Percentiles rank a stretch among this genome's conserved stretches.
phyloP scores from a whole-genome alignment of 2,888 invertebrate genomes.

The Onchidella celtica region DNA sequence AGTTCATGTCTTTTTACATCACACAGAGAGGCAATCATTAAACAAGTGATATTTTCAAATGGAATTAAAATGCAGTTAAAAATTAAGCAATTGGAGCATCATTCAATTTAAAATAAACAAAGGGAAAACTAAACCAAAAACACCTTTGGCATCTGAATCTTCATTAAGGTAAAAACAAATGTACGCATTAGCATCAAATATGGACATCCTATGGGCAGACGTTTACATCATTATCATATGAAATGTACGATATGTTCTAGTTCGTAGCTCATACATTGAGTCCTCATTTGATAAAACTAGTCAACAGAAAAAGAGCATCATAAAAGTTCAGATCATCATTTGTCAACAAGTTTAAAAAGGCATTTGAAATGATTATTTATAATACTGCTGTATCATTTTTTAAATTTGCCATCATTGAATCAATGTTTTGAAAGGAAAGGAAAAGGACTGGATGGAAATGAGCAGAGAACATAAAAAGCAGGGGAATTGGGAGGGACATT shows the following conservation, averaged over 20 bases:
- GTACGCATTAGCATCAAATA: slow-evolving; percentile 12
- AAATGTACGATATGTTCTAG: slow-evolving; percentile 36
- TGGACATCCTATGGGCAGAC: slow-evolving; percentile 24
- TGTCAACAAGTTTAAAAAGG: slow-evolving; percentile 27
- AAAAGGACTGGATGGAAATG: slow-evolving; percentile 3
- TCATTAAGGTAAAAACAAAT: not conserved
- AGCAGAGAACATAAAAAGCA: not conserved
- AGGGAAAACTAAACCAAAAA: not conserved
- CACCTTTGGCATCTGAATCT: slow-evolving; percentile 34
- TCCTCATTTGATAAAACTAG: not conserved
- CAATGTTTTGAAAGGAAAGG: not conserved
- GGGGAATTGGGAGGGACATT: not conserved
- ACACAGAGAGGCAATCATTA: not conserved
- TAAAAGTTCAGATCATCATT: slow-evolving; percentile 46
- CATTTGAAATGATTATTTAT: slow-evolving; percentile 31
- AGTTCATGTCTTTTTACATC: not conserved
- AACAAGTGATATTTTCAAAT: not conserved
- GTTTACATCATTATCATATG: not conserved
- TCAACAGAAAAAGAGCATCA: slow-evolving; percentile 25
- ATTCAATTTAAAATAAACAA: slow-evolving; percentile 4
- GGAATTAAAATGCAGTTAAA: not conserved
- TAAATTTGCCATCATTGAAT: slow-evolving; percentile 30
- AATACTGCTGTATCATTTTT: slow-evolving; percentile 34
- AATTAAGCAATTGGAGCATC: slow-evolving; percentile 31
- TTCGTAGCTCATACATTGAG: not conserved